Evolutionary conservation across 1,140 invertebrate genomes (phyloP).

Genomic region (Drosophila tropicalis): DNA sequence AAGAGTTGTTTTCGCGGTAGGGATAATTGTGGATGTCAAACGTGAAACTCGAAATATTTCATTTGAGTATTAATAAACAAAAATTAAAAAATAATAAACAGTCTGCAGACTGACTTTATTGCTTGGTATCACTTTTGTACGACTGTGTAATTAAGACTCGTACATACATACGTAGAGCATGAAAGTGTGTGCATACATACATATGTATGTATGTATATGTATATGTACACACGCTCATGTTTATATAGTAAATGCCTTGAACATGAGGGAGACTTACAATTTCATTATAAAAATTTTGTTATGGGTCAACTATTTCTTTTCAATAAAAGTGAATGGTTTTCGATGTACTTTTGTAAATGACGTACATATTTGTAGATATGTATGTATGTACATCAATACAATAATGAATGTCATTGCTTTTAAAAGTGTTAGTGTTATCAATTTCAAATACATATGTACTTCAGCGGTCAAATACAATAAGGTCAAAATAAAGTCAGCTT

Average conservation of each 20-base stretch:
- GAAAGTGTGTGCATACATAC: no score
- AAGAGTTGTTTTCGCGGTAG: no score
- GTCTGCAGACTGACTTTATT: constrained; percentile 7
- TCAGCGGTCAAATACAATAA: constrained; percentile 50
- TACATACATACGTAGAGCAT: background rate
- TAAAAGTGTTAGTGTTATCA: constrained; percentile 59
- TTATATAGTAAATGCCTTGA: background rate
- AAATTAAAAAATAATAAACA: background rate
- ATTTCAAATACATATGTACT: constrained; percentile 20
- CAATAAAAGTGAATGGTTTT: background rate
- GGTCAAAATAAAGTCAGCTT: constrained; percentile 60
- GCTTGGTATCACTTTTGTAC: background rate
- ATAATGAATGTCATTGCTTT: constrained; percentile 5
- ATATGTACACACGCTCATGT: background rate
- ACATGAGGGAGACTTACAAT: background rate
- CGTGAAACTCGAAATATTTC: no score
- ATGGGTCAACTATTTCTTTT: background rate
- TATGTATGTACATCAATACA: background rate
- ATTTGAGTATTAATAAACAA: no score
- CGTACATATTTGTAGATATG: background rate
- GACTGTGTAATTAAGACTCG: no score
- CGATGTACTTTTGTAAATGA: background rate
- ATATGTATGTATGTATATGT: background rate
- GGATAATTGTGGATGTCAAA: no score
- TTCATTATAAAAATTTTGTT: background rate